phyloP scores from a whole-genome alignment of 2,113 vertebrate species.

The Hippocampus comes region DNA sequence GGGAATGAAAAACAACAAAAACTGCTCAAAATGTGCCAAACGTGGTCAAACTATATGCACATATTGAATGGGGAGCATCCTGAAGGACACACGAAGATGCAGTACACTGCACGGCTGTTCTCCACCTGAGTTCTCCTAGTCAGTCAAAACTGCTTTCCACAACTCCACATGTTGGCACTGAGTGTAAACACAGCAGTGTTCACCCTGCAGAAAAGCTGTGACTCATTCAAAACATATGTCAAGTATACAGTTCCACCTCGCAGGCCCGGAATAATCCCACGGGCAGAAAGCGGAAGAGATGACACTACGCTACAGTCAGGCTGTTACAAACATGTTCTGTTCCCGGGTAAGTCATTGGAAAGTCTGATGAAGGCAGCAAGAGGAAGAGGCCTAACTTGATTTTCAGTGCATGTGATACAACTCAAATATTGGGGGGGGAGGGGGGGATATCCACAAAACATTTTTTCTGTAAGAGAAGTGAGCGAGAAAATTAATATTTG shows the following conservation, averaged over 20 bases:
- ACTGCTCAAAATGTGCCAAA: slow-evolving; percentile 14
- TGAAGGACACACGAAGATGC: no score
- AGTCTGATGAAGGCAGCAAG: neutral
- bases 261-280: slow-evolving; percentile 1
- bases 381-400: neutral
- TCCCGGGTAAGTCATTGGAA: neutral
- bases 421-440: no score
- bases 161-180: slow-evolving; percentile 31
- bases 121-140: neutral
- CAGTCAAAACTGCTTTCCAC: slow-evolving; percentile 18
- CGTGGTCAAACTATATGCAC: neutral
- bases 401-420: neutral
- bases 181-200: slow-evolving; percentile 28
- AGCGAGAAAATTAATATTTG: slow-evolving; percentile 35
- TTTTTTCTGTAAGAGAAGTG: slow-evolving; percentile 36
- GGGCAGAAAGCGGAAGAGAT: slow-evolving; percentile 1
- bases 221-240: slow-evolving; percentile 49
- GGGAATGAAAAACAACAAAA: slow-evolving; percentile 29
- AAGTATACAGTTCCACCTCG: slow-evolving; percentile 20
- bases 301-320: neutral
- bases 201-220: slow-evolving; percentile 33
- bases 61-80: neutral
- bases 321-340: neutral
- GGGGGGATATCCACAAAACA: slow-evolving; percentile 5
- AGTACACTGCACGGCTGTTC: neutral